Evolutionary conservation across 2,113 vertebrate species (phyloP).

Genomic region (Arenaria interpres): DNA sequence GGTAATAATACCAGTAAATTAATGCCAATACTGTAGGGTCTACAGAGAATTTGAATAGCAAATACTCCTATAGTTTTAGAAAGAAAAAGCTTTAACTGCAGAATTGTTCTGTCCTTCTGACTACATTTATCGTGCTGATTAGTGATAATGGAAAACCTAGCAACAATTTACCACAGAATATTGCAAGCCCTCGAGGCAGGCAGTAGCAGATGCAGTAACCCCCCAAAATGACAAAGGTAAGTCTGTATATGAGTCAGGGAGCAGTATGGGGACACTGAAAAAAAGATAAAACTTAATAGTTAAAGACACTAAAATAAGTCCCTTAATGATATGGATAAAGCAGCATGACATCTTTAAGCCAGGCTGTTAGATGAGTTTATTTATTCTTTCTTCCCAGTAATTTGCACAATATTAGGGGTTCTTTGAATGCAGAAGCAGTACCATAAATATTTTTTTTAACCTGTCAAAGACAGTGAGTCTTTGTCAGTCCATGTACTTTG

Average conservation of each 20-base stretch:
- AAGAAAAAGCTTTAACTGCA: not conserved
- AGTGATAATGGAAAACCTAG: slow-evolving; percentile 33
- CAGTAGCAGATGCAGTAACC: not conserved
- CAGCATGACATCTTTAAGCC: slow-evolving; percentile 21
- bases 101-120: not conserved
- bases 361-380: not conserved
- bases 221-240: not conserved
- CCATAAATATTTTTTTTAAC: not conserved
- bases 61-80: not conserved
- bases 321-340: slow-evolving; percentile 12
- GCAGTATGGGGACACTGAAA: not conserved
- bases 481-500: not conserved
- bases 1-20: not conserved
- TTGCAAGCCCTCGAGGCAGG: slow-evolving; percentile 9
- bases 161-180: not conserved
- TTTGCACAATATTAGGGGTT: not conserved
- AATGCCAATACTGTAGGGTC: not conserved
- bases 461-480: not conserved
- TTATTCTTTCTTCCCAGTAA: slow-evolving; percentile 1
- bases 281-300: not conserved
- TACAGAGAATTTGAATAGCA: not conserved
- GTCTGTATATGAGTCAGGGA: not conserved
- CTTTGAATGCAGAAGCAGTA: not conserved
- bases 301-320: not conserved
- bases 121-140: slow-evolving; percentile 40